Evolutionary conservation across 1,140 invertebrate species (phyloP).

Genomic region (Drosophila paulistorum): DNA sequence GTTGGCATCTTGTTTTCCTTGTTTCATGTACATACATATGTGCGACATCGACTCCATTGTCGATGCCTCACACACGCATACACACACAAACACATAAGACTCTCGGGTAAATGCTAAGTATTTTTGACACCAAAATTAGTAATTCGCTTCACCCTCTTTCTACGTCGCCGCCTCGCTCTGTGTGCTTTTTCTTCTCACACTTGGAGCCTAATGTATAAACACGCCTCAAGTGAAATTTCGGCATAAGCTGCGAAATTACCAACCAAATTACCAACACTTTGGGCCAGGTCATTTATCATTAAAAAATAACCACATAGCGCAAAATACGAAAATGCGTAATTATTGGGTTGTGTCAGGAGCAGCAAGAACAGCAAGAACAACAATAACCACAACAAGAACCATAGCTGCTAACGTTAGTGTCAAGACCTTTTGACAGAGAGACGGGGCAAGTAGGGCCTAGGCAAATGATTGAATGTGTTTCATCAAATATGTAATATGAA

Average conservation of each 20-base stretch:
- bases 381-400: no score
- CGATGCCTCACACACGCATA: slow-evolving; percentile 10
- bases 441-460: slow-evolving; percentile 1
- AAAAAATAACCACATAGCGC: slow-evolving; percentile 70
- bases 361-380: no score
- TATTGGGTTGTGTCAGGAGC: slow-evolving; percentile 58
- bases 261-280: slow-evolving; percentile 76
- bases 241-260: slow-evolving; percentile 66
- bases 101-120: slow-evolving; percentile 42
- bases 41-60: slow-evolving; percentile 4
- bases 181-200: slow-evolving; percentile 18
- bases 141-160: slow-evolving; percentile 3
- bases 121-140: slow-evolving; percentile 74
- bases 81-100: not conserved
- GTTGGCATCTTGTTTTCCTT: slow-evolving; percentile 1
- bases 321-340: slow-evolving; percentile 70
- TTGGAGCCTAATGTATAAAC: slow-evolving; percentile 52
- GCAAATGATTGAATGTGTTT: slow-evolving; percentile 79
- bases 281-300: slow-evolving; percentile 76
- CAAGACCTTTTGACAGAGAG: no score
- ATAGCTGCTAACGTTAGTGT: slow-evolving; percentile 11
- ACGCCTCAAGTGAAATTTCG: slow-evolving; percentile 56
- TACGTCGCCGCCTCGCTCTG: not conserved
- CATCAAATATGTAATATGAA: slow-evolving; percentile 80
- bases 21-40: not conserved